phyloP scores from a whole-genome alignment of 1,140 invertebrate genomes.

The Lepidotrigona ventralis region DNA sequence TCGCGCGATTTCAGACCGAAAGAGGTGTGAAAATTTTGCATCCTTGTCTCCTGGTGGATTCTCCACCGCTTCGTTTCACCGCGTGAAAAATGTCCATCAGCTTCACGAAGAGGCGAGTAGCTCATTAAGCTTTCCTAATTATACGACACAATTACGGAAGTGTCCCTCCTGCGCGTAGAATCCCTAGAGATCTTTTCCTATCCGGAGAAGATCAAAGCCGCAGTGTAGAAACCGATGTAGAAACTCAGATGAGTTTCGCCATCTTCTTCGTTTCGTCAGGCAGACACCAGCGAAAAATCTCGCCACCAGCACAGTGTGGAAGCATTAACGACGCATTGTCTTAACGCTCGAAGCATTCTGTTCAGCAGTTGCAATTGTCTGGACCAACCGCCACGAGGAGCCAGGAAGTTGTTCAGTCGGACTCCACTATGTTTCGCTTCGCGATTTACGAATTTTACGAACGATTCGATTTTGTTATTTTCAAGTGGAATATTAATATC shows the following conservation, averaged over 20 bases:
- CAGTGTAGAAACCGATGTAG: not conserved
- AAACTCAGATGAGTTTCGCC: slow-evolving; percentile 1
- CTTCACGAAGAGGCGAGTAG: slow-evolving; percentile 7
- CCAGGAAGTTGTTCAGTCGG: slow-evolving; percentile 35
- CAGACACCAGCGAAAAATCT: slow-evolving; percentile 32
- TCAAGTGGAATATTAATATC: not conserved
- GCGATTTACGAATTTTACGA: slow-evolving; percentile 17
- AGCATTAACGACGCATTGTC: slow-evolving; percentile 62
- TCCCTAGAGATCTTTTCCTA: not conserved
- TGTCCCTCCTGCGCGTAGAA: not conserved
- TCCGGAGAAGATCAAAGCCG: not conserved
- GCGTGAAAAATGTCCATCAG: slow-evolving; percentile 57
- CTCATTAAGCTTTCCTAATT: slow-evolving; percentile 60
- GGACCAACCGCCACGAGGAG: slow-evolving; percentile 25
- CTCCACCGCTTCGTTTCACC: not conserved
- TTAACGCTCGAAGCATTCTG: slow-evolving; percentile 52
- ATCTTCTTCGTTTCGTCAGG: slow-evolving; percentile 12
- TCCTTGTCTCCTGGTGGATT: not conserved
- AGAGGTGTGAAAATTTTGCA: not conserved
- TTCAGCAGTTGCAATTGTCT: slow-evolving; percentile 50
- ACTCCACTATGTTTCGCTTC: slow-evolving; percentile 28
- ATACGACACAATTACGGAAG: slow-evolving; percentile 2
- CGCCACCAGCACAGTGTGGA: slow-evolving; percentile 30
- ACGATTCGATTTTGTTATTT: not conserved
- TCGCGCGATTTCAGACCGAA: not conserved